Base-by-base conservation (phyloP, 2,797 vertebrate genomes). In the Vireo griseus region DNA sequence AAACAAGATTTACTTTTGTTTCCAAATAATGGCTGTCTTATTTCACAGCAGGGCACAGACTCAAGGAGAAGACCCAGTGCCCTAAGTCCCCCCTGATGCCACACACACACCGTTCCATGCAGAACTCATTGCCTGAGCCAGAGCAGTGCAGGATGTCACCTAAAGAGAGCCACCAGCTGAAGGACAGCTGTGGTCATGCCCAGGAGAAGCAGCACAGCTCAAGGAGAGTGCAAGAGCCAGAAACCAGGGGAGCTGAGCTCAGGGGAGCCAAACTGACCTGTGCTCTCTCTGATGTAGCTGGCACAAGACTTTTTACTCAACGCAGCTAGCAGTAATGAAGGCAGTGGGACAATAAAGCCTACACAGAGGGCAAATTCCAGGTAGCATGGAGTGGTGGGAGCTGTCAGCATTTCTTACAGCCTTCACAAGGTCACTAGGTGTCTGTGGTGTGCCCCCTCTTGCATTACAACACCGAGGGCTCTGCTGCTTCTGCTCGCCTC, bases 1-100 rank as follows among this genome's bases (percentile, higher is more conserved):
- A 89, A 94, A 85, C 31, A 77, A 93, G 68, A 25, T n/a, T 7
- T 20, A 77, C 39, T 63, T 83, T 22, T 67, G 35, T 67, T 92
- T 80, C 67, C 72, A 86, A 74, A 68, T 31, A 62, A 72, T 65
- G 57, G 19, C 39, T 87, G 45, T n/a, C 17, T 75, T 0, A 0
- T 67, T 45, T 8, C 0, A 0, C 39, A 59, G 58, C 51, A 39
- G 18, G 37, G 40, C 47, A 62, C 1, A 4, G 48, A 52, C 29
- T 5, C 39, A 25, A 0, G 1, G 78, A 77, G 81, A 58, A 54
- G 42, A 77, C 16, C 12, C 4, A 5, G 14, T 3, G 10, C 19
- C 42, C 22, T 2, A 25, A 39, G 31, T 25, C 3, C 29, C 29
- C 16, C 8, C 3, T 0, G 1, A 33, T 33, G 44, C 33, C 35